Base-by-base conservation (phyloP, 2,113 vertebrate genomes). In the Neomonachus schauinslandi region DNA sequence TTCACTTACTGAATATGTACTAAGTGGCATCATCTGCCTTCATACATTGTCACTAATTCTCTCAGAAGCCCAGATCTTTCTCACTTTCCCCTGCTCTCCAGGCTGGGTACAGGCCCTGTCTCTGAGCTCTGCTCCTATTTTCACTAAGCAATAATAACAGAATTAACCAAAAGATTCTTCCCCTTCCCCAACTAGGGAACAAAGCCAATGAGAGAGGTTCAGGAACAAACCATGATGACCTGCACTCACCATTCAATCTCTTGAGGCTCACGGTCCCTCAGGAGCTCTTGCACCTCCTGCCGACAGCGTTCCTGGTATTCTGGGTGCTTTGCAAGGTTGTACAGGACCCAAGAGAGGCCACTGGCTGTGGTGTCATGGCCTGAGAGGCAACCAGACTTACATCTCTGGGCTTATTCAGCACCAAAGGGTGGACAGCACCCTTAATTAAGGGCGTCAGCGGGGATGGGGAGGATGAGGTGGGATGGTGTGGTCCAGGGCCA, bases 321-420 rank as follows among this genome's bases (percentile, higher is more conserved):
- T 0, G 97, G 98, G 90, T 98, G 98, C 69, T 12, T 95, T 0
- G 97, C 98, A 1, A 98, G 96, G 92, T 98, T 98, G 59, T 98
- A 98, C 57, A 98, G 95, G 67, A 94, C 16, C 98, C 98, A 98
- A 24, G 98, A 98, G 76, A 98, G 91, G 7, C 97, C 97, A 3
- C 98, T 98, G 79, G 98, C 98, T 2, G 97, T 98, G 88, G 98
- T 98, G 89, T 98, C 98, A 49, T 98, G 98, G 3, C 98, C 98
- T 98, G 76, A 0, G 11, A 55, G 21, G 11, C 16, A 74, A 36
- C 49, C 4, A 57, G 28, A 18, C 31, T 28, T 76, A 63, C 28
- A n/a, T 57, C 19, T 51, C 86, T 53, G 81, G 39, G 65, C 36
- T 86, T 12, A 13, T 89, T 88, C 80, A 69, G 53, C 59, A 74